phyloP scores from a whole-genome alignment of 1,140 invertebrate species.

The Coboldia fuscipes region DNA sequence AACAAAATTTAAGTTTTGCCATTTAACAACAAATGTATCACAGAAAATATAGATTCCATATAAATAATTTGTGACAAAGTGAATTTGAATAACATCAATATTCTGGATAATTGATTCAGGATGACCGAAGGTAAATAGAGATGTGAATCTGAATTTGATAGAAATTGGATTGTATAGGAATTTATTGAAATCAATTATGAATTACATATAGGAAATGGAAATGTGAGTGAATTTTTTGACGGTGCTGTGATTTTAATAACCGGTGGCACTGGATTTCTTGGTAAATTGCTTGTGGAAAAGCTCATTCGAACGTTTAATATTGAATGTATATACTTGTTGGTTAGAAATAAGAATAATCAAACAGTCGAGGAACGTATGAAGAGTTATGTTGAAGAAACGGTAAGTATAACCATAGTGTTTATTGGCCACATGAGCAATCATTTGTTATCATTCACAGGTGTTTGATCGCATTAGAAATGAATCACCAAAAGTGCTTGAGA shows the following conservation, averaged over 20 bases:
- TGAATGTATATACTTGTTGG: conserved; percentile 52
- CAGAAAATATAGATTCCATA: too few relatives aligned
- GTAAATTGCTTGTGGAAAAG: conserved; percentile 74
- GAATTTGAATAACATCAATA: too few relatives aligned
- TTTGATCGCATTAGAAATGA: conserved; percentile 40
- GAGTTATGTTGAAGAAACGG: conserved; percentile 35
- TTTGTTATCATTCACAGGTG: conserved; percentile 24
- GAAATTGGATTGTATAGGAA: too few relatives aligned
- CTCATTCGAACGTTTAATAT: conserved; percentile 54
- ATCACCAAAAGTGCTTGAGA: conserved; percentile 36
- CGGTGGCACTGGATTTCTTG: conserved; percentile 66
- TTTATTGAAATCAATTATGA: too few relatives aligned
- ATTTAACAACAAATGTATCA: too few relatives aligned
- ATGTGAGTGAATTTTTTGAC: conserved; percentile 21
- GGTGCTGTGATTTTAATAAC: conserved; percentile 30
- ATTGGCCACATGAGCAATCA: background rate
- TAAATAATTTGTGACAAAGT: too few relatives aligned
- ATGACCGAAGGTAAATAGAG: too few relatives aligned
- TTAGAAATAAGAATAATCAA: conserved; percentile 58
- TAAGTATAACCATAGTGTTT: conserved; percentile 17
- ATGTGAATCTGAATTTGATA: too few relatives aligned
- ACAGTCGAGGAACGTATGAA: conserved; percentile 38
- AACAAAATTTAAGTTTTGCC: too few relatives aligned
- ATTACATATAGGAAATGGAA: too few relatives aligned
- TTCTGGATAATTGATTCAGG: too few relatives aligned